phyloP scores from a whole-genome alignment of 37 sponge, comb jelly and placozoan species.

The Oopsacas minuta region DNA sequence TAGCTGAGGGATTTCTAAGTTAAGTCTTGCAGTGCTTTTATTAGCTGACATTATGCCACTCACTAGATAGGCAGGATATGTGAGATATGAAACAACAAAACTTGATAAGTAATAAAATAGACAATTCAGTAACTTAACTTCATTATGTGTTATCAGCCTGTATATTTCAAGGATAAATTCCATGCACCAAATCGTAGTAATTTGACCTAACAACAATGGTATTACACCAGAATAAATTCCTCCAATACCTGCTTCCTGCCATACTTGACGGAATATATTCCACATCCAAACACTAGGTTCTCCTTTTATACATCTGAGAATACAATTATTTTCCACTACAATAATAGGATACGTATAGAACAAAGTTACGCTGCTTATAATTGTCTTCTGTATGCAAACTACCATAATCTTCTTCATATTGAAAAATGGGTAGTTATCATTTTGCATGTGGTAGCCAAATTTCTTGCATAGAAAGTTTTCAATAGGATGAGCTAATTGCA shows the following conservation, averaged over 20 bases:
- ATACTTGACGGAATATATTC: neutral
- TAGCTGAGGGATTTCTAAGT: too few species aligned
- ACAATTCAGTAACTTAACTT: too few species aligned
- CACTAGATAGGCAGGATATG: too few species aligned
- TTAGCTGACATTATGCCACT: too few species aligned
- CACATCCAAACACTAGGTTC: conserved; percentile 1
- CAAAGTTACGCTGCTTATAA: neutral
- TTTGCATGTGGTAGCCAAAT: neutral
- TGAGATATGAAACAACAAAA: too few species aligned
- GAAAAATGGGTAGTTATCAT: neutral
- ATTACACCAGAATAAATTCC: neutral
- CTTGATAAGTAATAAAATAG: too few species aligned
- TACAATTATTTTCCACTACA: neutral
- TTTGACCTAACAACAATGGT: neutral
- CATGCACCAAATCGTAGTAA: neutral
- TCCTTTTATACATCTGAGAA: neutral
- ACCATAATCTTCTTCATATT: neutral
- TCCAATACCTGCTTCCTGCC: neutral
- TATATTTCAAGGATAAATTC: neutral
- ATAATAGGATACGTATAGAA: neutral
- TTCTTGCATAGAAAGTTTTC: neutral
- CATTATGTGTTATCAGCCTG: neutral
- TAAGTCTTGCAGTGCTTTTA: too few species aligned
- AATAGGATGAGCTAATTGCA: neutral
- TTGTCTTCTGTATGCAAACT: neutral